Base-by-base conservation (phyloP, 2,113 vertebrate genomes). In the Melanostigma gelatinosum region DNA sequence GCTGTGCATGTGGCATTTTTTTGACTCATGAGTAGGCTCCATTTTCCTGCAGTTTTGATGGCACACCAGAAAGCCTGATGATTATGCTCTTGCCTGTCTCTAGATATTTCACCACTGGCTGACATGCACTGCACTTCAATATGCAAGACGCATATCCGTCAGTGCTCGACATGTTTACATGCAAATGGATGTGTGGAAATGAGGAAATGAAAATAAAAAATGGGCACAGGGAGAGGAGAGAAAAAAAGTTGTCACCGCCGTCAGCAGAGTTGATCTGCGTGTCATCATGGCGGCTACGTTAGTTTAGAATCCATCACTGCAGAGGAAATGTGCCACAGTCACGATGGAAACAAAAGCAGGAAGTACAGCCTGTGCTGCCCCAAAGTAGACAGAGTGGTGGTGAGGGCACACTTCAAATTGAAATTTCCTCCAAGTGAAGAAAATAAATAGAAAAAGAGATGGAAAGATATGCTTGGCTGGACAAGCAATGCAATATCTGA, bases 321-420 rank as follows among this genome's bases (percentile, higher is more conserved):
- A 76, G 83, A 76, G 87, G 83, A 92, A 90, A 87, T 87, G 82
- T 90, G 90, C 92, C 88, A 68, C 90, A 76, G 91, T 95, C 83
- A 73, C 93, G 92, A 93, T 94, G 93, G 94, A 93, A 95, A 94
- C 93, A 76, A 82, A 91, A 90, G 91, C 92, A 91, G 92, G 88
- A 93, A 93, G 82, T 94, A 82, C 79, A 88, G 89, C 81, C 89
- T 84, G 83, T 77, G 79, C 80, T 75, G 75, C 83, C 79, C 83
- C 72, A 80, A 84, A 87, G 86, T 87, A 83, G 88, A 91, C 78
- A 70, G 69, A 81, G 85, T 69, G 40, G 79, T 58, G 81, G 81
- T 62, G 88, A 88, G 87, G 70, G 73, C 87, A 78, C 86, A 85
- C 85, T 87, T 72, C 79, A 92, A 92, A 93, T 88, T 90, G 84